These are phyloP conservation scores for Isurus oxyrinchus DNA, from an alignment of 2,113 vertebrate species.

Conservation along the genomic window DNA sequence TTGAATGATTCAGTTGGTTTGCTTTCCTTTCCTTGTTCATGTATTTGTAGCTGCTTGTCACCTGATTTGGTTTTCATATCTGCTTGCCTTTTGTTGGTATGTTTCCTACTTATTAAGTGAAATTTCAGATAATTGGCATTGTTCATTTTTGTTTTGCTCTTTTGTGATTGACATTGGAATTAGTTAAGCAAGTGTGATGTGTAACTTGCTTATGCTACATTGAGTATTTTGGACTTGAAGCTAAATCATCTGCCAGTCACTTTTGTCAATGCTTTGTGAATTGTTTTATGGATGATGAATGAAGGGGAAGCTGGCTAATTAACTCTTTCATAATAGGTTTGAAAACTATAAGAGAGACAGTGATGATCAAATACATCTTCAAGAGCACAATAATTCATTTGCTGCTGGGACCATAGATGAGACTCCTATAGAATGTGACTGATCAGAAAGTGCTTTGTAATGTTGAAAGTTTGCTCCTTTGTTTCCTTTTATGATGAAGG, in stretches of 20 bases:
- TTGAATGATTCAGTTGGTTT: background rate
- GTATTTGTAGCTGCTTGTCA: background rate
- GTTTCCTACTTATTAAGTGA: background rate
- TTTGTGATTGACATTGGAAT: background rate
- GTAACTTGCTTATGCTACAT: background rate
- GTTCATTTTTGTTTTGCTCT: background rate
- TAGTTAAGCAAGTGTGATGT: background rate
- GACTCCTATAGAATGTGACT: background rate
- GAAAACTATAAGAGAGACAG: background rate
- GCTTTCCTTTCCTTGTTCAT: background rate
- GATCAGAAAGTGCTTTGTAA: background rate
- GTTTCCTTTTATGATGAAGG: background rate
- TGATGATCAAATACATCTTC: background rate
- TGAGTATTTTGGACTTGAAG: background rate
- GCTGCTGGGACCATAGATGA: background rate
- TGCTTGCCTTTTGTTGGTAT: background rate
- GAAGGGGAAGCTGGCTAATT: background rate
- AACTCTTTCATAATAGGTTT: background rate
- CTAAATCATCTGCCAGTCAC: background rate
- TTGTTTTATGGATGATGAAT: background rate
- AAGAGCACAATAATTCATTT: background rate
- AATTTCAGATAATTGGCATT: background rate
- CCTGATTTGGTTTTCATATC: background rate
- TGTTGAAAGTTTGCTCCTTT: background rate
- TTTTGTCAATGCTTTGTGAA: background rate